phyloP scores from a whole-genome alignment of 2,113 vertebrate species.

The Nycticryphes semicollaris region DNA sequence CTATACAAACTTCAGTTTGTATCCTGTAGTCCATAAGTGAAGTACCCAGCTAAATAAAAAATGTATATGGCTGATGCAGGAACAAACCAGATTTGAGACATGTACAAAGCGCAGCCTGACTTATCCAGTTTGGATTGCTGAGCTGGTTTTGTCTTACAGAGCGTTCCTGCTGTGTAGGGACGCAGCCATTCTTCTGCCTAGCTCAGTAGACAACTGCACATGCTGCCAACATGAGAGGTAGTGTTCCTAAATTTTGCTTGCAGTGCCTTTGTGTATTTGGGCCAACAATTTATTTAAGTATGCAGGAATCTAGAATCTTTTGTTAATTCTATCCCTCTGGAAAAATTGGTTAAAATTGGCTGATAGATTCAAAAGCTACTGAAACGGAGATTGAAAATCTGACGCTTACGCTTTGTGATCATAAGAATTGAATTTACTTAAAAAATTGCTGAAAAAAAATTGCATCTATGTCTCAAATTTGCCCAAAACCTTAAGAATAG shows the following conservation, averaged over 20 bases:
- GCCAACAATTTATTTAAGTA: neutral
- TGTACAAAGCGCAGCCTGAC: neutral
- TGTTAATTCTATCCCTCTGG: neutral
- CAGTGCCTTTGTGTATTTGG: neutral
- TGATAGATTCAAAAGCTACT: neutral
- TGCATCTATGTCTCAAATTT: neutral
- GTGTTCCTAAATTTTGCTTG: neutral
- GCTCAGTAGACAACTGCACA: neutral
- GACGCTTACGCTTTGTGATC: neutral
- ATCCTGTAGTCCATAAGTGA: fast-evolving
- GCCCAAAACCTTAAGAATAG: neutral
- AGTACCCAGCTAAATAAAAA: neutral
- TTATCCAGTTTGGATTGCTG: neutral
- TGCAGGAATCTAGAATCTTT: neutral
- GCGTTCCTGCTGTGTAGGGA: neutral
- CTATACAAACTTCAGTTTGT: neutral
- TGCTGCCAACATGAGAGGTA: neutral
- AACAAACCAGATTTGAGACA: neutral
- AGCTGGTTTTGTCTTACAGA: neutral
- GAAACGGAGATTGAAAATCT: neutral
- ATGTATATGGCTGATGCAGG: fast-evolving
- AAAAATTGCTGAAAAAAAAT: neutral
- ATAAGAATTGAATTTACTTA: neutral
- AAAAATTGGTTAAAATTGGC: neutral
- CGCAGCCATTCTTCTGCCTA: neutral